These are phyloP conservation scores for Ormyrus labotus DNA, from an alignment of 2,888 invertebrate genomes.

Conservation along the genomic window DNA sequence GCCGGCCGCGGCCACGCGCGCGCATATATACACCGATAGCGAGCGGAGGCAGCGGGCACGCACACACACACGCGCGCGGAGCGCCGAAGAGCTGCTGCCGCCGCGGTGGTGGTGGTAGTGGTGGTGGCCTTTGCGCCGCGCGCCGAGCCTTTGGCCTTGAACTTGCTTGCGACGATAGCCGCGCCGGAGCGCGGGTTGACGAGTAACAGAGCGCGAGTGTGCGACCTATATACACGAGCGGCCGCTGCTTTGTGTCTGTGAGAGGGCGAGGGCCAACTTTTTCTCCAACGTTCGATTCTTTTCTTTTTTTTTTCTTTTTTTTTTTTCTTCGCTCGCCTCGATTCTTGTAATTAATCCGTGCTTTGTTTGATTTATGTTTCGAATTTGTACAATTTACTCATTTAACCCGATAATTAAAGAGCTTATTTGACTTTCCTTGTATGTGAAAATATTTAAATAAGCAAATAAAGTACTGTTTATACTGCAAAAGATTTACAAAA, in stretches of 20 bases:
- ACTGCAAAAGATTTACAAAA: too few relatives aligned
- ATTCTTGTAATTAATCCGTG: background rate
- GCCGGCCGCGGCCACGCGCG: constrained; percentile 55
- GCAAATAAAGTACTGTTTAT: too few relatives aligned
- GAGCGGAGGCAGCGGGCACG: constrained; percentile 60
- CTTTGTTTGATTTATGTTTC: too few relatives aligned
- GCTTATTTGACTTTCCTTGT: too few relatives aligned
- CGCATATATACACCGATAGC: constrained; percentile 71
- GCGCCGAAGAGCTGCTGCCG: background rate
- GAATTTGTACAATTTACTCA: too few relatives aligned
- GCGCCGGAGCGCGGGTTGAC: constrained; percentile 71
- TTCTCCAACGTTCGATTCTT: too few relatives aligned
- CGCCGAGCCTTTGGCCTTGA: constrained; percentile 76
- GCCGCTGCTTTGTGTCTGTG: background rate
- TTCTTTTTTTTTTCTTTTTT: too few relatives aligned
- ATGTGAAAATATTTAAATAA: too few relatives aligned
- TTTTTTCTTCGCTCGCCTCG: constrained; percentile 26
- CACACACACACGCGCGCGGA: constrained; percentile 28
- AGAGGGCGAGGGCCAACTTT: too few relatives aligned
- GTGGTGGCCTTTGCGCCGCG: constrained; percentile 67
- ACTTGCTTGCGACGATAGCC: constrained; percentile 76
- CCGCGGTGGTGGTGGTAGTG: constrained; percentile 54
- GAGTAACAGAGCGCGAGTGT: constrained; percentile 49
- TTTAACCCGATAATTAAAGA: too few relatives aligned
- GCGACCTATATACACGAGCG: constrained; percentile 72